These are phyloP conservation scores for Leucophenga maculata DNA, from an alignment of 2,888 invertebrate species.

Conservation along the genomic window DNA sequence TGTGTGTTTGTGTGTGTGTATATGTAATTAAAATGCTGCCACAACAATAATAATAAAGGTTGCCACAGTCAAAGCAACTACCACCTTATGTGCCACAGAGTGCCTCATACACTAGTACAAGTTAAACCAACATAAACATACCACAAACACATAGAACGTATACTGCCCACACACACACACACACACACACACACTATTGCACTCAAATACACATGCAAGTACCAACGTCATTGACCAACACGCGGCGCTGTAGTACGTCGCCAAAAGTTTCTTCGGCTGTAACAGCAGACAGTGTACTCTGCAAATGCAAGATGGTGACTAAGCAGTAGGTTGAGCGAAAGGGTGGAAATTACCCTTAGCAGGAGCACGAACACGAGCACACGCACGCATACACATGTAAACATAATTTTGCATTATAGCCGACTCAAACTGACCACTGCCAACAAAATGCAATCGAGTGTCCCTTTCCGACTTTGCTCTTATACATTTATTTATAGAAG, in stretches of 20 bases:
- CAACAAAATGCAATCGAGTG: not conserved
- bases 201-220: not conserved
- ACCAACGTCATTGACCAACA: not conserved
- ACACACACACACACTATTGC: not conserved
- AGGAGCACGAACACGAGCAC: not conserved
- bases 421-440: conserved; percentile 17
- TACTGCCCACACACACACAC: not conserved
- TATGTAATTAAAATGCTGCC: conserved; percentile 21
- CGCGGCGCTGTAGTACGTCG: not conserved
- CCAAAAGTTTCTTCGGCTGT: not conserved
- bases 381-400: not conserved
- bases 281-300: not conserved
- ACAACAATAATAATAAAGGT: conserved; percentile 15
- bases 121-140: too few species aligned
- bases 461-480: too few species aligned
- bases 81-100: too few species aligned
- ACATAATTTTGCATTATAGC: conserved; percentile 24
- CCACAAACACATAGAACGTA: too few species aligned
- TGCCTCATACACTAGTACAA: too few species aligned
- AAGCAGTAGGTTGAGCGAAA: not conserved
- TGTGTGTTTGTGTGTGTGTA: not conserved
- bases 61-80: not conserved
- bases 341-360: conserved; percentile 8
- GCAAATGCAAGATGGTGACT: not conserved
- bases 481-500: too few species aligned